These are phyloP conservation scores for Pseudomyrmex sp. DNA, from an alignment of 1,140 invertebrate genomes.

Conservation along the genomic window DNA sequence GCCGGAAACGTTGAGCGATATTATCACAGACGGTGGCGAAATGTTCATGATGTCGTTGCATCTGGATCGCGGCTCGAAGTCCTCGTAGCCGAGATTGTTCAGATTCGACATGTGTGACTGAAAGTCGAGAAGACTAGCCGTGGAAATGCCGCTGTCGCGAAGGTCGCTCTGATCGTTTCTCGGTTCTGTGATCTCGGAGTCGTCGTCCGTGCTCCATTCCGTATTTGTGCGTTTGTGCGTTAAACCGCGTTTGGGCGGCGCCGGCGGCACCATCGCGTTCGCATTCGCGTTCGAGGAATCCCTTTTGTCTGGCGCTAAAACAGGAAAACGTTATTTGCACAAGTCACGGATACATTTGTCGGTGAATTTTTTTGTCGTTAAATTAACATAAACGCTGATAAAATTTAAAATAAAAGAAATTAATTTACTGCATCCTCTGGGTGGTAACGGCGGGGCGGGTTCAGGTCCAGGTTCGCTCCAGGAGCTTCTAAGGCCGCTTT, in stretches of 20 bases:
- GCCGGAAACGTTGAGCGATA: constrained; percentile 77
- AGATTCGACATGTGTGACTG: constrained; percentile 85
- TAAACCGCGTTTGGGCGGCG: constrained; percentile 86
- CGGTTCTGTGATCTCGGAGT: constrained; percentile 73
- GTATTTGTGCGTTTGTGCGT: constrained; percentile 84
- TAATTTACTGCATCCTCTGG: constrained; percentile 87
- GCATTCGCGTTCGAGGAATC: constrained; percentile 74
- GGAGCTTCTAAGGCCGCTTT: constrained; percentile 85
- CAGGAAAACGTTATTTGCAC: constrained; percentile 6
- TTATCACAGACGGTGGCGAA: constrained; percentile 83
- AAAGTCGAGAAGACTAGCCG: constrained; percentile 83
- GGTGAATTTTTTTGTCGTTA: neutral
- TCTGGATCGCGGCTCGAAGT: constrained; percentile 85
- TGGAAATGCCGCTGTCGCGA: constrained; percentile 86
- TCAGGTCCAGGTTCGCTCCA: constrained; percentile 87
- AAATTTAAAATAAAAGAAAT: neutral
- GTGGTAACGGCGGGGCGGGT: constrained; percentile 87
- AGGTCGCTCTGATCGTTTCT: constrained; percentile 83
- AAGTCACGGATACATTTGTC: neutral
- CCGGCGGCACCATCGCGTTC: constrained; percentile 84
- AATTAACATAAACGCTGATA: no score
- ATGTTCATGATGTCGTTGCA: constrained; percentile 84
- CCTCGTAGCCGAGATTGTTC: constrained; percentile 86
- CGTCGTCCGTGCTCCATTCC: constrained; percentile 82
- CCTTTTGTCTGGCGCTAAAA: constrained; percentile 87